Base-by-base conservation (phyloP, 2,888 invertebrate species). In the Phengaris alcon region DNA sequence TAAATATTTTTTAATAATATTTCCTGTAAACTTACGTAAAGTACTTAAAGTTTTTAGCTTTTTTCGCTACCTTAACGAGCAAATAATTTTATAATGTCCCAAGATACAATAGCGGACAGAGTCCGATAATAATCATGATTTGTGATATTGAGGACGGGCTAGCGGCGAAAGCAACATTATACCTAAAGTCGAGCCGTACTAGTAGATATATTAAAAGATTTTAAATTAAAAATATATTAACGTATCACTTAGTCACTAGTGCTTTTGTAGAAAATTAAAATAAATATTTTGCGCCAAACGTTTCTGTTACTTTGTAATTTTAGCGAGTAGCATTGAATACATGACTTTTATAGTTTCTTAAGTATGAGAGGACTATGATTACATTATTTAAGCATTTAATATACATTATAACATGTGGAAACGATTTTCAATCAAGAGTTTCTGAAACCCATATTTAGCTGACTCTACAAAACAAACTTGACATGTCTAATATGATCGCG, bases 11-110 rank as follows among this genome's bases (percentile, higher is more conserved):
- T 52, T 72, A 68, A 52, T 54, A 72, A 52, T 52, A 52, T 52
- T 72, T 54, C 72, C 72, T 72, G 72, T 72, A n/a, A n/a, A n/a
- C n/a, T n/a, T n/a, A n/a, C n/a, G n/a, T n/a, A 72, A 72, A 22
- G 54, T 72, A 51, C 48, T 54, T 54, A 72, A 72, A 52, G 52
- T 54, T 72, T 72, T 54, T 52, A 35, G 22, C 52, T 54, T 52
- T 13, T 12, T 52, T 35, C 54, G 52, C 72, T 54, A 72, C 51
- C 52, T 54, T 54, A 72, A 64, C 48, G 70, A 70, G 52, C 70
- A 48, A 72, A 72, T 54, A 22, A 35, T 54, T 64, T 64, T 64
- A 64, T 44, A 64, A 64, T 15, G 64, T 64, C 64, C 64, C 64
- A 13, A 64, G 64, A 64, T 52, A 52, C 52, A 64, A 64, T 59